Evolutionary conservation across 2,113 vertebrate genomes (phyloP).

Genomic region (Herpetotheres cachinnans): DNA sequence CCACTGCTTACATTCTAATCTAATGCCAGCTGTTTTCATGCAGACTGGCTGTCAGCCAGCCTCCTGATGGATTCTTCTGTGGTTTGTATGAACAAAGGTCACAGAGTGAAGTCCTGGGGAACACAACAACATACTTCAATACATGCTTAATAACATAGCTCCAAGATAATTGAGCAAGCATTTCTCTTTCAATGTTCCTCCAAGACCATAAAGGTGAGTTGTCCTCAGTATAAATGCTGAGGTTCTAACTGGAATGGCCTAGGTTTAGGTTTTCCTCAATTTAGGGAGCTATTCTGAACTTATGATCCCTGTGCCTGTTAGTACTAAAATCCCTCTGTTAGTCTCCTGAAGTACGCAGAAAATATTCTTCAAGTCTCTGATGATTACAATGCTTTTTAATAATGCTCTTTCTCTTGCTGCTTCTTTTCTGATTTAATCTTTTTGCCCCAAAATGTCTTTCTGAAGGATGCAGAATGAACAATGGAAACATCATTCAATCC

Average conservation of each 20-base stretch:
- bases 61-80: neutral
- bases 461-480: neutral
- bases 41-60: conserved; percentile 1
- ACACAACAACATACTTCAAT: neutral
- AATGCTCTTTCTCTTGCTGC: neutral
- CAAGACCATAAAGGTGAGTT: neutral
- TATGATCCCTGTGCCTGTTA: neutral
- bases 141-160: neutral
- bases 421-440: neutral
- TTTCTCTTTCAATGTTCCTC: neutral
- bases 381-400: neutral
- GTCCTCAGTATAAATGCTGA: neutral
- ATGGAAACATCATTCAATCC: neutral
- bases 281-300: neutral
- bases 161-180: neutral
- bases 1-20: neutral
- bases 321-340: neutral
- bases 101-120: neutral
- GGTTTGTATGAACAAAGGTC: neutral
- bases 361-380: neutral
- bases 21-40: neutral
- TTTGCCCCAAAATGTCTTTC: neutral
- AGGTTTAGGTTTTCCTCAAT: neutral
- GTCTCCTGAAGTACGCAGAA: neutral
- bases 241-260: neutral